These are phyloP conservation scores for Drosophila merina DNA, from an alignment of 2,888 invertebrate species.

Conservation along the genomic window DNA sequence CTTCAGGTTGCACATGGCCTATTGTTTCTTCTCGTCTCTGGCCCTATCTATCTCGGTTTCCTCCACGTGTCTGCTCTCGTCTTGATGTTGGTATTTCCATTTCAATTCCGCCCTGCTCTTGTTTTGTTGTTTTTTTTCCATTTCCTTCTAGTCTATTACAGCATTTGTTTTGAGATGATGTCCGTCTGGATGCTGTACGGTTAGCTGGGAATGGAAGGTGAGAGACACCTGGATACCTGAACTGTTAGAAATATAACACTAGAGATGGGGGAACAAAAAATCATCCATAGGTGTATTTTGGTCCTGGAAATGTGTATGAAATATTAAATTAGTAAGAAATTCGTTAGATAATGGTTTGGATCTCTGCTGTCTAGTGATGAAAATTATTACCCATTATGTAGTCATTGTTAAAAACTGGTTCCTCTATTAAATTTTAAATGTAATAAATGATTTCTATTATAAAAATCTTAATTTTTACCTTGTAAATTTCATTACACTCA, in stretches of 20 bases:
- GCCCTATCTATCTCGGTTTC: conserved; percentile 30
- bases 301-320: too few species aligned
- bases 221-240: not conserved
- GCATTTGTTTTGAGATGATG: conserved; percentile 39
- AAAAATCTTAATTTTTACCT: not conserved
- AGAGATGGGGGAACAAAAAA: too few species aligned
- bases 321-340: too few species aligned
- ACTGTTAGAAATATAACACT: not conserved
- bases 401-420: not conserved
- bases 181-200: not conserved
- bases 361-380: too few species aligned
- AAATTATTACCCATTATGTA: too few species aligned
- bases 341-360: too few species aligned
- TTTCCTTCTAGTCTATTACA: conserved; percentile 38
- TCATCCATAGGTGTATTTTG: too few species aligned
- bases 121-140: conserved; percentile 24
- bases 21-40: not conserved
- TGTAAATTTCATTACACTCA: conserved; percentile 33
- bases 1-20: conserved; percentile 28
- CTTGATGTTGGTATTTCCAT: conserved; percentile 10
- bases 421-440: not conserved
- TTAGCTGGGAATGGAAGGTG: not conserved
- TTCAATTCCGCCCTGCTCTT: conserved; percentile 9
- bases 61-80: conserved; percentile 26
- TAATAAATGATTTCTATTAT: not conserved